These are phyloP conservation scores for Anguilla obscura DNA, from an alignment of 2,797 vertebrate species.

Conservation along the genomic window DNA sequence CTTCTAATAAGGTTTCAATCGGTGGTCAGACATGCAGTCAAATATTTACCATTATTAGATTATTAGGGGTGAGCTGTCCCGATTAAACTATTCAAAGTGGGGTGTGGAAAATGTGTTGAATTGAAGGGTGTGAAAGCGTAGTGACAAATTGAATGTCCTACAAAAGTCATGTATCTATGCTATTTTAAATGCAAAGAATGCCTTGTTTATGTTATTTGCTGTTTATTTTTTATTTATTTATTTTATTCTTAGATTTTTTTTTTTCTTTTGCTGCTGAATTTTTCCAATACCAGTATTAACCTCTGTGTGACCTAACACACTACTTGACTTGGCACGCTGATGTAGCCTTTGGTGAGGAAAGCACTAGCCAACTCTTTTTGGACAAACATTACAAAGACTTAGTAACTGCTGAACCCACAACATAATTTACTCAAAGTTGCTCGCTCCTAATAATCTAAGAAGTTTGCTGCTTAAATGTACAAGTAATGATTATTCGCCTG, in stretches of 20 bases:
- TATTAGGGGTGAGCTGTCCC: slow-evolving; percentile 54
- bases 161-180: slow-evolving; percentile 26
- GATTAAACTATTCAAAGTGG: slow-evolving; percentile 56
- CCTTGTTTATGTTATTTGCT: neutral
- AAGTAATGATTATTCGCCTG: neutral
- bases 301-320: neutral
- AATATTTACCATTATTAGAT: slow-evolving; percentile 53
- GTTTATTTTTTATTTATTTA: neutral
- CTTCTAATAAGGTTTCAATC: slow-evolving; percentile 55
- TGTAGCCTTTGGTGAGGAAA: neutral
- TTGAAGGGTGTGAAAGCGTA: slow-evolving; percentile 51
- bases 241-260: neutral
- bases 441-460: slow-evolving; percentile 27
- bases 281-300: neutral
- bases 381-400: neutral
- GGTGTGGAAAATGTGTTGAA: slow-evolving; percentile 59
- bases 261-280: slow-evolving; percentile 6
- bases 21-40: slow-evolving; percentile 46
- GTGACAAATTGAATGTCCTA: slow-evolving; percentile 34
- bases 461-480: slow-evolving; percentile 3
- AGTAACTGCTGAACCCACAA: neutral
- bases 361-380: neutral
- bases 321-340: neutral
- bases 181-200: neutral
- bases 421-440: neutral